Evolutionary conservation across 2,888 invertebrate species (phyloP).

Genomic region (Xanthia icteritia): DNA sequence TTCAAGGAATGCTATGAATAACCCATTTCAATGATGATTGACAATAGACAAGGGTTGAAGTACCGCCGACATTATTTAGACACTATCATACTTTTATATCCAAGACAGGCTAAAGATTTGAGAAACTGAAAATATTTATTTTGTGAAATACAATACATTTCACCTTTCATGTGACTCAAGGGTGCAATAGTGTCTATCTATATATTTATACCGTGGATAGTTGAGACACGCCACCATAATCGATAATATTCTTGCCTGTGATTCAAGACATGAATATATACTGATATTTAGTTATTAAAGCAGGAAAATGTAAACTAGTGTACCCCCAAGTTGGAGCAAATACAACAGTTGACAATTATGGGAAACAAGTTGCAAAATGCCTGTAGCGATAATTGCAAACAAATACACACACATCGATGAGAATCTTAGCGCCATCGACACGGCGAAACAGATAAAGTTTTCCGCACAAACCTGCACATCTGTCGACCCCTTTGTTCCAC

Average conservation of each 20-base stretch:
- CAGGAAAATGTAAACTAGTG: too few relatives aligned
- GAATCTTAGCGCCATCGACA: slow-evolving; percentile 42
- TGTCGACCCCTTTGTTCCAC: slow-evolving; percentile 63
- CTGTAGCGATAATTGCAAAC: slow-evolving; percentile 13
- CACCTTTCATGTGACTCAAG: neutral
- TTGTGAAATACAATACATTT: neutral
- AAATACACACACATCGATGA: slow-evolving; percentile 29
- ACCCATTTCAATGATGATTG: slow-evolving; percentile 44
- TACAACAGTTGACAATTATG: neutral
- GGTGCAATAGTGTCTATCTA: neutral
- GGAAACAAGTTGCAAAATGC: neutral
- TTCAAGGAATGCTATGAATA: slow-evolving; percentile 11
- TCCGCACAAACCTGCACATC: slow-evolving; percentile 53
- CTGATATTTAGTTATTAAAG: too few relatives aligned
- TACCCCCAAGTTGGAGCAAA: neutral
- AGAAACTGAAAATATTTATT: neutral
- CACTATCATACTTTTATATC: slow-evolving; percentile 14
- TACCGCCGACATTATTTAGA: slow-evolving; percentile 6
- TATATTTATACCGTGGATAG: neutral
- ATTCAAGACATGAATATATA: neutral
- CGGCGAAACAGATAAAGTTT: slow-evolving; percentile 53
- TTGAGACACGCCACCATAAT: neutral
- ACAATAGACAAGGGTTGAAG: slow-evolving; percentile 40
- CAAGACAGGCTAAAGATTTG: neutral
- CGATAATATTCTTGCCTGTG: neutral